A percentile compares a stretch with the other conserved stretches of the same genome.
Conservation (phyloP, 2,797 vertebrate genomes). For the Sebastes minor region DNA sequence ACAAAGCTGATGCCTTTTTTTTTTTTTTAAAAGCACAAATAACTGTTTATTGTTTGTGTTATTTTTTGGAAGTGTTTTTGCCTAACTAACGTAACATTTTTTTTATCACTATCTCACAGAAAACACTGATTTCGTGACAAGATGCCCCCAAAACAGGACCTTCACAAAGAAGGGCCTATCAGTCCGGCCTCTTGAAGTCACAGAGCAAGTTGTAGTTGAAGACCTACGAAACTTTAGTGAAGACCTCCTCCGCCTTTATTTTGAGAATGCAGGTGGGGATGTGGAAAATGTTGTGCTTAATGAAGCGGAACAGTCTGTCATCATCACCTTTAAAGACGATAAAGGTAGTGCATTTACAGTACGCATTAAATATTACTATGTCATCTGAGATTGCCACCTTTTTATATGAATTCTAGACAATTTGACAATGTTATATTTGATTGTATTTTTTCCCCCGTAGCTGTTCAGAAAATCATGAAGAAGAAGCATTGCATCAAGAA, state of each 20-base stretch:
- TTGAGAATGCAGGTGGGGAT: constrained; percentile 63
- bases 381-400: neutral
- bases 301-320: constrained; percentile 58
- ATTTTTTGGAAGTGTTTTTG: neutral
- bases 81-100: neutral
- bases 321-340: constrained; percentile 71
- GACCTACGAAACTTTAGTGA: constrained; percentile 9
- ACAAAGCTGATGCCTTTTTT: neutral
- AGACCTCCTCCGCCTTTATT: constrained; percentile 70
- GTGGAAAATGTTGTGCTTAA: constrained; percentile 47
- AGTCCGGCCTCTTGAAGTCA: constrained; percentile 66
- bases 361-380: neutral
- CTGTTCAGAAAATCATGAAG: constrained; percentile 74
- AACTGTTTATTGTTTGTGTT: neutral
- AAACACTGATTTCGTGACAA: constrained; percentile 58
- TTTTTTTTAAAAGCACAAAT: neutral
- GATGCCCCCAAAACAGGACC: constrained; percentile 57
- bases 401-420: neutral
- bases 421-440: neutral
- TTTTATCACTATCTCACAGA: constrained; percentile 54
- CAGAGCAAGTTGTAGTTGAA: constrained; percentile 68
- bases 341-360: constrained; percentile 60
- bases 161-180: constrained; percentile 64
- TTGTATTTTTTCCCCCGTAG: constrained; percentile 68
- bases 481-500: constrained; percentile 78